Conservation (phyloP, 2,888 invertebrate species). For the Marronus borbonicus region DNA sequence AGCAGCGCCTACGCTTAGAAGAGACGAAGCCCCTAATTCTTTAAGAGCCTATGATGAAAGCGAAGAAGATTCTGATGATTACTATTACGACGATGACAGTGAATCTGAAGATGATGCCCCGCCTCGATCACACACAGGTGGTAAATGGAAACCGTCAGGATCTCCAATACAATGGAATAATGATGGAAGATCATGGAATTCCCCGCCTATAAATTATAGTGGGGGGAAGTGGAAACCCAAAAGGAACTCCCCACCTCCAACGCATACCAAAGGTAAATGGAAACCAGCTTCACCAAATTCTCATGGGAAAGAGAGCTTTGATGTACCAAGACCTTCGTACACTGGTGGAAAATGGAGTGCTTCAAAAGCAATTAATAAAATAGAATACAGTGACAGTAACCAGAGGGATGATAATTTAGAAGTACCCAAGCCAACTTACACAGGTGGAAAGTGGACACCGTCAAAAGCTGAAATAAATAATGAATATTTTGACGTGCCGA, state of each 20-base stretch:
- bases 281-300: slow-evolving; percentile 68
- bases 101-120: slow-evolving; percentile 70
- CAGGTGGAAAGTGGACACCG: slow-evolving; percentile 79
- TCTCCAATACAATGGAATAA: slow-evolving; percentile 67
- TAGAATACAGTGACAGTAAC: neutral
- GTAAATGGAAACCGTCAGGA: slow-evolving; percentile 82
- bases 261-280: slow-evolving; percentile 74
- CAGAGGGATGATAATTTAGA: slow-evolving; percentile 15
- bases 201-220: slow-evolving; percentile 73
- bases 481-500: slow-evolving; percentile 30
- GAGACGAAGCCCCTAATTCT: slow-evolving; percentile 61
- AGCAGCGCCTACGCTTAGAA: slow-evolving; percentile 67
- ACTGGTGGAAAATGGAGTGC: slow-evolving; percentile 83
- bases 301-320: slow-evolving; percentile 42
- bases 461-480: neutral
- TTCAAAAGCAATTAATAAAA: slow-evolving; percentile 61
- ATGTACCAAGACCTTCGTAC: slow-evolving; percentile 69
- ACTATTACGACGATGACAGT: slow-evolving; percentile 72
- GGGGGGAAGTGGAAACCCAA: slow-evolving; percentile 78
- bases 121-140: slow-evolving; percentile 75
- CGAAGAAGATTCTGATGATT: slow-evolving; percentile 68
- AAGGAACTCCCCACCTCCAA: slow-evolving; percentile 56
- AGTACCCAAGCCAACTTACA: slow-evolving; percentile 73
- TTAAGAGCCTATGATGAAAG: slow-evolving; percentile 60
- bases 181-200: slow-evolving; percentile 73